These are phyloP conservation scores for Cinclus cinclus DNA, from an alignment of 2,113 vertebrate species.

Conservation along the genomic window DNA sequence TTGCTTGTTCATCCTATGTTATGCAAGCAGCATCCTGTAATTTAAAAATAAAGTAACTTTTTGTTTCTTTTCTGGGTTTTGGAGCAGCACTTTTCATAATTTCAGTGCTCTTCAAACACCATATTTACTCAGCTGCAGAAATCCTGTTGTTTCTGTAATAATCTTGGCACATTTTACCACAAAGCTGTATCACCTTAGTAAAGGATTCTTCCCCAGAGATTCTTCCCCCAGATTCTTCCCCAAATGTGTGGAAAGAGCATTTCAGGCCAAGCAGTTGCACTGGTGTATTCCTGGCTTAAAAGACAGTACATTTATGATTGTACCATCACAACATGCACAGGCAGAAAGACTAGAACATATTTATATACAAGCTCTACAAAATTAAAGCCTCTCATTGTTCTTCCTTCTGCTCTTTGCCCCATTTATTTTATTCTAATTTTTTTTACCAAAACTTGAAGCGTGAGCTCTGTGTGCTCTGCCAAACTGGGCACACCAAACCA, in stretches of 20 bases:
- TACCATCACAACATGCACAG: background rate
- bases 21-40: background rate
- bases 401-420: background rate
- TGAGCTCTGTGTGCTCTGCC: background rate
- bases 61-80: background rate
- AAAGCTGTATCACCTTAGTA: background rate
- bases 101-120: background rate
- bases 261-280: background rate
- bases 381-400: background rate
- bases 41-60: background rate
- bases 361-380: background rate
- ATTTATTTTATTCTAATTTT: background rate
- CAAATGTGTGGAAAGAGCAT: background rate
- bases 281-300: background rate
- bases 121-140: background rate
- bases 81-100: background rate
- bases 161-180: background rate
- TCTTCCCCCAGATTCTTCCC: too few relatives aligned
- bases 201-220: background rate
- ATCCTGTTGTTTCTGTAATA: background rate
- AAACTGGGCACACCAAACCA: background rate
- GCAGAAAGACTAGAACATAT: background rate
- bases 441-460: background rate
- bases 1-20: background rate
- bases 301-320: background rate